A percentile compares a stretch with the other conserved stretches of the same genome.
Conservation (phyloP, 2,888 invertebrate species). For the Camponotus fellah region DNA sequence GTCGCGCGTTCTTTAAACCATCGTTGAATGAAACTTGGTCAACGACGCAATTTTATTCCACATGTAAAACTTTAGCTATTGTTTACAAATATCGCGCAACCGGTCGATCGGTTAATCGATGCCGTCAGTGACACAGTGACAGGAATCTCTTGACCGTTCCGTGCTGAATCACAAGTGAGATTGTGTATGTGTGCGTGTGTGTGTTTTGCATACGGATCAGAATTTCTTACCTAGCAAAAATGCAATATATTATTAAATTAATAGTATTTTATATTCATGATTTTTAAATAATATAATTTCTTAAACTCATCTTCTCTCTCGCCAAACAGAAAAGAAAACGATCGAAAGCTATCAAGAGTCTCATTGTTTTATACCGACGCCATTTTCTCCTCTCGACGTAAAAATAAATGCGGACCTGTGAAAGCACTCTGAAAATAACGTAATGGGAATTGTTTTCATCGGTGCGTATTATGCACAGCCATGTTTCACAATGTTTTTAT, state of each 20-base stretch:
- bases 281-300: background rate
- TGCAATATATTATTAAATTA: slow-evolving; percentile 15
- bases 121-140: background rate
- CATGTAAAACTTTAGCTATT: slow-evolving; percentile 5
- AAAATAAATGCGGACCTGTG: slow-evolving; percentile 63
- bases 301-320: slow-evolving; percentile 51
- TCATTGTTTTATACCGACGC: slow-evolving; percentile 37
- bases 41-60: slow-evolving; percentile 26
- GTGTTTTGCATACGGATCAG: background rate
- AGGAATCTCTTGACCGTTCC: background rate
- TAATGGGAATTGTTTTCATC: slow-evolving; percentile 12
- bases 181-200: background rate
- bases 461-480: background rate
- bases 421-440: slow-evolving; percentile 57
- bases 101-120: background rate
- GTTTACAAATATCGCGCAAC: slow-evolving; percentile 16
- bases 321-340: slow-evolving; percentile 14
- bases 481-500: background rate
- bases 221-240: background rate
- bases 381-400: slow-evolving; percentile 56
- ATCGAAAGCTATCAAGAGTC: background rate
- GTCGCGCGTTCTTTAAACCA: slow-evolving; percentile 47
- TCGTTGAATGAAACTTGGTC: slow-evolving; percentile 1
- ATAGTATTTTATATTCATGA: background rate
- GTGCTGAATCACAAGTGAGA: background rate